A percentile compares a stretch with the other conserved stretches of the same genome.
phyloP scores from a whole-genome alignment of 2,888 invertebrate genomes.

The Mycalesis mineus region DNA sequence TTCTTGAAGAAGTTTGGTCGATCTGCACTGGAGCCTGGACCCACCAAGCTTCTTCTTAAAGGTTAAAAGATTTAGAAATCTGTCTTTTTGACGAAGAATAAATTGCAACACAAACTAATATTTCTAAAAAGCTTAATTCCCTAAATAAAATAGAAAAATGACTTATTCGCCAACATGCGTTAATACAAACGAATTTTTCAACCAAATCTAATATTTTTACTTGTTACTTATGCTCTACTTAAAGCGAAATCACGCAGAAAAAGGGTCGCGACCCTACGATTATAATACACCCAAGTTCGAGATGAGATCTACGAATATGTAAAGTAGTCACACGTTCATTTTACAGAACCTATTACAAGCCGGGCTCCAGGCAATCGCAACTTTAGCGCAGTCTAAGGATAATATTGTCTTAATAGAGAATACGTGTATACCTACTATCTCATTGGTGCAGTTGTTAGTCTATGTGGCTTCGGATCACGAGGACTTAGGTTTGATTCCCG shows the following conservation, averaged over 20 bases:
- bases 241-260: conserved; percentile 22
- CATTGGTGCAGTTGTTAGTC: no score
- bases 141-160: neutral
- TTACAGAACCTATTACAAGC: conserved; percentile 14
- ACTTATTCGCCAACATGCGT: neutral
- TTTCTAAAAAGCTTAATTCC: no score
- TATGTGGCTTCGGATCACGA: no score
- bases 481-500: no score
- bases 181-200: conserved; percentile 1
- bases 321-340: conserved; percentile 21
- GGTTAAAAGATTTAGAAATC: no score
- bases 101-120: no score
- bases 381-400: conserved; percentile 1
- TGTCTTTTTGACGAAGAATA: no score
- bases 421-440: no score
- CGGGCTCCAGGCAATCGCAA: conserved; percentile 7
- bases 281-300: conserved; percentile 22
- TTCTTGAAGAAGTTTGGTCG: no score
- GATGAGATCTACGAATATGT: conserved; percentile 26
- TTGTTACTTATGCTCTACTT: conserved; percentile 26
- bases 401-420: neutral
- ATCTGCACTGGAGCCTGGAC: no score
- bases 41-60: no score
- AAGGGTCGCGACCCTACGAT: conserved; percentile 20
- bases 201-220: conserved; percentile 21